Conservation (phyloP, 2,113 vertebrate genomes). For the Triplophysa tibetana region DNA sequence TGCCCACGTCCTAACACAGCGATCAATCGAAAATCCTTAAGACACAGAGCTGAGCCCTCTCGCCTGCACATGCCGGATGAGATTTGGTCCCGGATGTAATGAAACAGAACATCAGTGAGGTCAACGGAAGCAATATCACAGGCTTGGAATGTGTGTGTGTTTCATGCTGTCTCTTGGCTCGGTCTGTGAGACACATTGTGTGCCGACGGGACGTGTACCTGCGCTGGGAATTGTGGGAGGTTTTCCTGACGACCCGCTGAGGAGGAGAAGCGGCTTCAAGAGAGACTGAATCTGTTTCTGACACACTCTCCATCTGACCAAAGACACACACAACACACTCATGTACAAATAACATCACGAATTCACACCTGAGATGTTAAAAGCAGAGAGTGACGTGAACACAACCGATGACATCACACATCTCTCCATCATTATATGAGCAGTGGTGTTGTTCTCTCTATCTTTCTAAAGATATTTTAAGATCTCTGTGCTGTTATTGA, state of each 20-base stretch:
- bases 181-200: conserved; percentile 33
- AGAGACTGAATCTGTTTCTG: conserved; percentile 59
- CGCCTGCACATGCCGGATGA: conserved; percentile 51
- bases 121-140: conserved; percentile 46
- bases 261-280: conserved; percentile 57
- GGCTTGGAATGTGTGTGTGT: background rate
- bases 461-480: conserved; percentile 63
- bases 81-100: background rate
- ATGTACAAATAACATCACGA: too few species aligned
- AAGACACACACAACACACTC: background rate
- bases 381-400: too few species aligned
- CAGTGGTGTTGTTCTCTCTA: conserved; percentile 15
- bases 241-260: conserved; percentile 56
- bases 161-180: conserved; percentile 25
- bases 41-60: conserved; percentile 64
- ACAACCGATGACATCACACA: too few species aligned
- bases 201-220: conserved; percentile 60
- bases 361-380: too few species aligned
- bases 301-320: conserved; percentile 62
- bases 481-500: conserved; percentile 55
- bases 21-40: conserved; percentile 83
- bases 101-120: background rate
- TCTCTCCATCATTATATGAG: too few species aligned
- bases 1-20: conserved; percentile 87
- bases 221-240: conserved; percentile 64